Evolutionary conservation across 2,888 invertebrate species (phyloP).

Genomic region (Metallyticus violacea): DNA sequence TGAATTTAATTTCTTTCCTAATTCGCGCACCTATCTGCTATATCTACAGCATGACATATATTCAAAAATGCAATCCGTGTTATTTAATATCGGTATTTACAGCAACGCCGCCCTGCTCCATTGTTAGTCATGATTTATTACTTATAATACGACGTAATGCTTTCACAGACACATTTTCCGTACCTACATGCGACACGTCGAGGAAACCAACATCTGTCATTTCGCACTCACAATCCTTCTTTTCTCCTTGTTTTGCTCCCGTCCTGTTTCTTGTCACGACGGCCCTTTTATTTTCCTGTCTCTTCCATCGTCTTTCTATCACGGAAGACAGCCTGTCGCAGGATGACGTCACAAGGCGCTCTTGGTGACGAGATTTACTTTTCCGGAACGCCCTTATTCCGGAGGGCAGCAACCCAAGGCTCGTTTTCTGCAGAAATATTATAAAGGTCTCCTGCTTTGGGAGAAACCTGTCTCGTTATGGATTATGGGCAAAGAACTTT

Average conservation of each 20-base stretch:
- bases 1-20: too few relatives aligned
- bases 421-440: neutral
- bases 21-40: too few relatives aligned
- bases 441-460: neutral
- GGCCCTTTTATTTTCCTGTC: neutral
- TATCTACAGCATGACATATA: too few relatives aligned
- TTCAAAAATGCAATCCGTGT: too few relatives aligned
- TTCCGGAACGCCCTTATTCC: neutral
- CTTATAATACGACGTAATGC: neutral
- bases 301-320: too few relatives aligned
- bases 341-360: neutral
- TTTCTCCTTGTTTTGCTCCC: neutral
- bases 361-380: neutral
- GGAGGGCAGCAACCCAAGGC: neutral
- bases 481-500: too few relatives aligned
- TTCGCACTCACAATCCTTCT: neutral
- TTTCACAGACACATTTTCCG: neutral
- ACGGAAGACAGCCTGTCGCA: neutral
- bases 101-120: neutral
- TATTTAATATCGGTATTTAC: neutral
- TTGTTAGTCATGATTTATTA: neutral
- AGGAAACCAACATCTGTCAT: neutral
- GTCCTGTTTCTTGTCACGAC: too few relatives aligned
- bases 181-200: neutral
- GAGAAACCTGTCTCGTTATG: neutral